Evolutionary conservation across 2,113 vertebrate species (phyloP).

Genomic region (Fregetta grallaria): DNA sequence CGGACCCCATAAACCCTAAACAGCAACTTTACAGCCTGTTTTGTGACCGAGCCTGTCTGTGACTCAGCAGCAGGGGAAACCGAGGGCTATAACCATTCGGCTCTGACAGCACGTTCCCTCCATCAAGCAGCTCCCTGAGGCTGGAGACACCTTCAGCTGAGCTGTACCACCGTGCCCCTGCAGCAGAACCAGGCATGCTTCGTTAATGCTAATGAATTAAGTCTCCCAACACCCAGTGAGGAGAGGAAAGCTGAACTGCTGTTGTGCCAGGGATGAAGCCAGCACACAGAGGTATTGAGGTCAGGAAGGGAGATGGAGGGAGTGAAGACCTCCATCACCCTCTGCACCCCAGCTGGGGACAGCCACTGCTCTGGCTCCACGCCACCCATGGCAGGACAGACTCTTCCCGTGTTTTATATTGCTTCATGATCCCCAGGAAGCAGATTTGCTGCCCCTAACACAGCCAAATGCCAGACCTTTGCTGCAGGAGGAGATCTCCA

Average conservation of each 20-base stretch:
- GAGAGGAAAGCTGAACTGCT: not conserved
- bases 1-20: not conserved
- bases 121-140: not conserved
- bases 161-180: not conserved
- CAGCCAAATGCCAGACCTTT: not conserved
- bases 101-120: not conserved
- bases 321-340: not conserved
- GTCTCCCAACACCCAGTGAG: not conserved
- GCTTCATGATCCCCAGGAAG: not conserved
- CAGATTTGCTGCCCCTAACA: not conserved
- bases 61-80: conserved; percentile 9
- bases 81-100: fast-evolving
- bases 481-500: not conserved
- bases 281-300: not conserved
- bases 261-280: not conserved
- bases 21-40: not conserved
- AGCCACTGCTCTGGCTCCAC: not conserved
- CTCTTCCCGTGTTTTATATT: fast-evolving
- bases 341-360: not conserved
- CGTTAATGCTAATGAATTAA: not conserved
- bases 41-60: not conserved
- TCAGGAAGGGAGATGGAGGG: not conserved
- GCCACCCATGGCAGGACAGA: not conserved
- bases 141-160: not conserved
- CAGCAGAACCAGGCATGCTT: not conserved